phyloP scores from a whole-genome alignment of 2,113 vertebrate species.

The Aldabrachelys gigantea region DNA sequence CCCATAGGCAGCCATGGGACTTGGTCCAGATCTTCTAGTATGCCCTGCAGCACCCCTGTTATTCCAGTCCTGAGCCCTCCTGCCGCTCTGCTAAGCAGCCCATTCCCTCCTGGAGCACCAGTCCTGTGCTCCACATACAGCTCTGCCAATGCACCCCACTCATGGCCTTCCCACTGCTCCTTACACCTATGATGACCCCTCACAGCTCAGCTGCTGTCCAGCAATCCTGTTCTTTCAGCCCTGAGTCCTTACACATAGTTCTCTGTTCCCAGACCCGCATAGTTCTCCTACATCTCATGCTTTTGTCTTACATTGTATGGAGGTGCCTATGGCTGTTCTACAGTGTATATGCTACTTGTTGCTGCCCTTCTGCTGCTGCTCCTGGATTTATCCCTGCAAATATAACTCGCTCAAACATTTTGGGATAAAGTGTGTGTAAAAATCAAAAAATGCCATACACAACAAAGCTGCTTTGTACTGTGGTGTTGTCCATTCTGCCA shows the following conservation, averaged over 20 bases:
- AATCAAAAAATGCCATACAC: neutral
- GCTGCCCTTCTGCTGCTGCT: neutral
- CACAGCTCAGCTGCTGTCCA: neutral
- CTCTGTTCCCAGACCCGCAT: neutral
- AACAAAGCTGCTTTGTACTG: neutral
- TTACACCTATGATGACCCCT: neutral
- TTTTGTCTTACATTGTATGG: neutral
- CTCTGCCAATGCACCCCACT: neutral
- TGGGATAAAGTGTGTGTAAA: constrained; percentile 2
- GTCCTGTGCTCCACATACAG: too few relatives aligned
- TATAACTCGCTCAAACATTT: neutral
- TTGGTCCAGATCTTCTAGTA: accelerated
- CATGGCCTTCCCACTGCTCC: neutral
- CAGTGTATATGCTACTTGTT: too few relatives aligned
- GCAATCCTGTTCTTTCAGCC: neutral
- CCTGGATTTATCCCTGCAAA: neutral
- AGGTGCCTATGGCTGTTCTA: too few relatives aligned
- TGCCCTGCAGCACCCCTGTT: neutral
- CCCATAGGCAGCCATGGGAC: neutral
- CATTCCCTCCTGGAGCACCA: neutral
- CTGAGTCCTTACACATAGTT: neutral
- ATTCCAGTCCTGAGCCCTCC: neutral
- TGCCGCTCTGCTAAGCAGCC: neutral
- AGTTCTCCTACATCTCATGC: neutral
- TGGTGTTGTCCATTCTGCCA: neutral